Evolutionary conservation across 2,888 invertebrate genomes (phyloP).

Genomic region (Lepidochrysops patricia): DNA sequence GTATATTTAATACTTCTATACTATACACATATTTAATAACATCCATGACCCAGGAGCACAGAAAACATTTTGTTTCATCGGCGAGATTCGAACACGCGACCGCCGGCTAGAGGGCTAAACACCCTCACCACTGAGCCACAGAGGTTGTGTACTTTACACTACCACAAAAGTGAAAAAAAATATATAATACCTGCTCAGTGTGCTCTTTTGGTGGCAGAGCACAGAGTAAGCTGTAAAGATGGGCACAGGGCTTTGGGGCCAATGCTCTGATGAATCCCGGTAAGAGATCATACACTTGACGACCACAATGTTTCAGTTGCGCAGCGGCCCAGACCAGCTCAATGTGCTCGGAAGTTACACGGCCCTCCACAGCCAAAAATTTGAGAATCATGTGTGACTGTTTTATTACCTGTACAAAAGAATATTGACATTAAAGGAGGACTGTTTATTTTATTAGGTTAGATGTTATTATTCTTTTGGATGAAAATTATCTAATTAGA

Average conservation of each 20-base stretch:
- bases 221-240: conserved; percentile 90
- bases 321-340: conserved; percentile 96
- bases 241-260: conserved; percentile 90
- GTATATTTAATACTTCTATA: no score
- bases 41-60: no score
- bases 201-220: conserved; percentile 92
- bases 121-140: no score
- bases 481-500: no score
- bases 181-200: conserved; percentile 83
- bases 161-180: not conserved
- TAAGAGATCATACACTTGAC: conserved; percentile 92
- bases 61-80: no score
- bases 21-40: no score
- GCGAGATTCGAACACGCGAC: not conserved
- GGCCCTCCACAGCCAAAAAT: conserved; percentile 93
- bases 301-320: conserved; percentile 94
- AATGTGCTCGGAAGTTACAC: conserved; percentile 91
- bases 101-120: no score
- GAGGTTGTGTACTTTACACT: no score
- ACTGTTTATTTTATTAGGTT: no score
- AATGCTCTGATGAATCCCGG: conserved; percentile 93
- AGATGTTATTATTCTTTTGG: no score
- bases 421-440: conserved; percentile 4
- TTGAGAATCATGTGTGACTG: conserved; percentile 95
- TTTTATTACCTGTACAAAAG: conserved; percentile 83